These are phyloP conservation scores for Axinella damicornis DNA, from an alignment of 37 sponge, comb jelly and placozoan genomes.

Conservation along the genomic window DNA sequence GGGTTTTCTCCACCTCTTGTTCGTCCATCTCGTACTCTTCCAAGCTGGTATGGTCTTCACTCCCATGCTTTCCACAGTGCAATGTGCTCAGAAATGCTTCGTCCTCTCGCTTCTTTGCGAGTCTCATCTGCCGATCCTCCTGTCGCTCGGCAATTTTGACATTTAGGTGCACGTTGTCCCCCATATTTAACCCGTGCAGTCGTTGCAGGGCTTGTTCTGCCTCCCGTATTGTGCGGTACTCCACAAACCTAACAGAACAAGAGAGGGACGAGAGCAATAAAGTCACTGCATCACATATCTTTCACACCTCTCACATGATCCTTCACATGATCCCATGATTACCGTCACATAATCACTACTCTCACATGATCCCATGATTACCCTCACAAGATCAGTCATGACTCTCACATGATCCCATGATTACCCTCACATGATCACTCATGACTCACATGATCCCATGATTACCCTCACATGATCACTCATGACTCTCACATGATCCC, in stretches of 20 bases:
- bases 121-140: slow-evolving; percentile 28
- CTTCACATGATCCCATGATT: no score
- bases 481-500: no score
- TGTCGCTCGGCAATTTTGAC: slow-evolving; percentile 54
- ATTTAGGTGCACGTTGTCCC: slow-evolving; percentile 40
- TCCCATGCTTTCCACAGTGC: slow-evolving; percentile 16
- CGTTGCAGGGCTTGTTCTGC: slow-evolving; percentile 57
- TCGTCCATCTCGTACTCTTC: slow-evolving; percentile 1
- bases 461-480: no score
- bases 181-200: slow-evolving; percentile 56
- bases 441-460: no score
- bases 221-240: slow-evolving; percentile 60
- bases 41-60: neutral
- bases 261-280: no score
- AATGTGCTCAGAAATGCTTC: slow-evolving; percentile 43
- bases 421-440: no score
- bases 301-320: no score
- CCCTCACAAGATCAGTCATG: no score
- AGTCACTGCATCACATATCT: no score
- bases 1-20: slow-evolving; percentile 1
- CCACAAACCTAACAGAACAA: slow-evolving; percentile 68
- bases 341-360: no score
- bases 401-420: no score
- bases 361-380: no score
- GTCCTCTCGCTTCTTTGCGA: slow-evolving; percentile 21